Base-by-base conservation (phyloP, 1,140 invertebrate species). In the Globodera rostochiensis region DNA sequence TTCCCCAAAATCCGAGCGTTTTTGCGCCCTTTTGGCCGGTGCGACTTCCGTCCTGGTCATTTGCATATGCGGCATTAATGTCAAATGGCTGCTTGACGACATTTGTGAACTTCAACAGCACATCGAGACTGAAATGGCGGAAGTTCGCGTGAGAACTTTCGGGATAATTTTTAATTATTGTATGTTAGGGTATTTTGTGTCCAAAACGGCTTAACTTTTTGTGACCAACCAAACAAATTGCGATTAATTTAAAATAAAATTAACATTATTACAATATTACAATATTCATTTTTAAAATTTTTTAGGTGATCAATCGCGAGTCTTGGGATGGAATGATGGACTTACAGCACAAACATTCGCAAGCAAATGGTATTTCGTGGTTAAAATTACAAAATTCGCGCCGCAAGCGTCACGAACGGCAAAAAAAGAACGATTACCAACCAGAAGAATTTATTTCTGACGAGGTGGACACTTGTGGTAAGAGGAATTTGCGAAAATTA, bases 301-400 rank as follows among this genome's bases (percentile, higher is more conserved):
- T 21, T 69, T 3, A 69, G 8, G 19, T 69, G n/a, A 19, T 71
- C 25, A 71, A 71, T 19, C 69, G 69, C 1, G 69, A 71, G 69
- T 36, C 69, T 25, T 71, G 69, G 69, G 69, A 71, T 11, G 69
- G 11, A 4, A 71, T 71, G 69, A 71, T 71, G 69, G 69, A 71
- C 9, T 19, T 71, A 19, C 69, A 71, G 69, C 69, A 71, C 36
- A 71, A 71, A 47, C 69, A 71, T 45, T 71, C 69, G 11, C 36
- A 71, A 71, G 69, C 69, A 19, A 71, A 47, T 11, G 69, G 69
- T 5, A 47, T 71, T 71, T 47, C 69, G 11, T 71, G 69, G 69
- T 21, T 71, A 19, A 47, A 45, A 11, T 3, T 45, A 11, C 67
- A 25, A 21, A 8, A 70, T 21, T 21, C n/a, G n/a, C 69, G 69